Evolutionary conservation across 2,113 vertebrate genomes (phyloP), one percentile per base, ranked within the genome.

Genomic region (Bufo bufo): DNA sequence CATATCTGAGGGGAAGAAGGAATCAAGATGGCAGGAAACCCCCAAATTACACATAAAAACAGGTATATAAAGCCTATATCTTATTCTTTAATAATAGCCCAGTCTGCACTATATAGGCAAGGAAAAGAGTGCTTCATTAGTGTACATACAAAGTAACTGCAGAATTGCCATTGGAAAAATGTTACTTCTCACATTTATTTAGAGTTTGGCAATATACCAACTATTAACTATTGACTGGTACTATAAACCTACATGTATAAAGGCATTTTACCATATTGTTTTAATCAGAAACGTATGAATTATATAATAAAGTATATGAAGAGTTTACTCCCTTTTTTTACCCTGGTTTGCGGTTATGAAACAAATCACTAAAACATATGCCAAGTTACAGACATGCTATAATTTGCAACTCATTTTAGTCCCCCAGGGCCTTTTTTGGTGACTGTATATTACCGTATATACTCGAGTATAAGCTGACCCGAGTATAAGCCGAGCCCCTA

Each of bases 261-360:
- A 7, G 12, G 17, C 20, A 54, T 54, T 84, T 52, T 33, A 4
- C 45, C 75, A 86, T 86, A 19, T 78, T 86, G 74, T 79, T 78
- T 66, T 86, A 33, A 86, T 86, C 61, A 86, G 16, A 47, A 47
- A 43, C 69, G 23, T 59, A 58, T 33, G 50, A 85, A 4, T 45
- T 85, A 3, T 66, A 54, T 61, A 86, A 77, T 85, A 59, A 85
- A 75, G 59, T 33, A 33, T 77, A 65, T 6, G 50, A 6, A 19
- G 11, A 61, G 65, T 65, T 45, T 75, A 85, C 33, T 85, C 84
- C 19, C 71, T 59, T 4, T 52, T 75, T 20, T 65, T 23, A 63
- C 69, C 54, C 58, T 65, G 66, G 45, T 78, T 79, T 86, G 75
- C 23, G 75, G 75, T 66, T 66, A 65, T 56, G 61, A 79, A 86